A percentile compares a stretch with the other conserved stretches of the same genome.
phyloP scores from a whole-genome alignment of 2,888 invertebrate genomes.

The Diabrotica balteata region DNA sequence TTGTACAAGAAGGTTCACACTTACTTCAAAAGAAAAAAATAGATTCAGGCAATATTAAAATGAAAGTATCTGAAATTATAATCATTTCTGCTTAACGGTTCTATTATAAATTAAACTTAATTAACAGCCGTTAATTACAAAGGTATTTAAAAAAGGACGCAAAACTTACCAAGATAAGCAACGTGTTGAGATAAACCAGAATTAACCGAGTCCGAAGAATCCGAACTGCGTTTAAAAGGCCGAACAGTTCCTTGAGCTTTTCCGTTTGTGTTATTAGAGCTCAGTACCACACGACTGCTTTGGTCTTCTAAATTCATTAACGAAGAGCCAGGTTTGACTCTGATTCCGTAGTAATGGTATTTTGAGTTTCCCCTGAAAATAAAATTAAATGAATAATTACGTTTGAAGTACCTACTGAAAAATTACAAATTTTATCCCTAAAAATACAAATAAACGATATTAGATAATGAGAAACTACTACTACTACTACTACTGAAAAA shows the following conservation, averaged over 20 bases:
- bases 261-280: slow-evolving; percentile 48
- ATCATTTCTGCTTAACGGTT: too few species aligned
- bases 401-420: neutral
- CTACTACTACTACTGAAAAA: too few species aligned
- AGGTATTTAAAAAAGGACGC: too few species aligned
- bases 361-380: slow-evolving; percentile 88
- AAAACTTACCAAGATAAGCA: slow-evolving; percentile 76
- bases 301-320: slow-evolving; percentile 67
- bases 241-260: slow-evolving; percentile 56
- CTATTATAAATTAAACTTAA: too few species aligned
- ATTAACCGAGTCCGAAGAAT: slow-evolving; percentile 48
- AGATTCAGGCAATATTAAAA: too few species aligned
- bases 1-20: too few species aligned
- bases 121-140: too few species aligned
- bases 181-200: slow-evolving; percentile 64
- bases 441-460: neutral
- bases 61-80: too few species aligned
- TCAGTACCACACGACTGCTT: slow-evolving; percentile 51
- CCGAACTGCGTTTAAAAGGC: slow-evolving; percentile 57
- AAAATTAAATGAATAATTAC: neutral
- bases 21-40: too few species aligned
- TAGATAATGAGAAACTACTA: too few species aligned
- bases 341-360: slow-evolving; percentile 99
- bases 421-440: neutral
- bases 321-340: slow-evolving; percentile 88